Conservation (phyloP, 2,888 invertebrate species). For the Bimastos eiseni region DNA sequence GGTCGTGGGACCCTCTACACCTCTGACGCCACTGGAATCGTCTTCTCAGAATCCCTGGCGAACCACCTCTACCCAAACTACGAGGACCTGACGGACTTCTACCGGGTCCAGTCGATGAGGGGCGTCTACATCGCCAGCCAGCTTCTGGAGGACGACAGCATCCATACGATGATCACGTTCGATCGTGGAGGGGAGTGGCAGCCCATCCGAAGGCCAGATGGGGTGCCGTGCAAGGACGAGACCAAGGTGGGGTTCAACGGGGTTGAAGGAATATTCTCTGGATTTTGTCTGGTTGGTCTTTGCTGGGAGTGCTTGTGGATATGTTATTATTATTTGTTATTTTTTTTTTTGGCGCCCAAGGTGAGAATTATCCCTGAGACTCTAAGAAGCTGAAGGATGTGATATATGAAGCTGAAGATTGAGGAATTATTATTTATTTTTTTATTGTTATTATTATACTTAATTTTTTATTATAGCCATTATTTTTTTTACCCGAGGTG, state of each 20-base stretch:
- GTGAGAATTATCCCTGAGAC: too few species aligned
- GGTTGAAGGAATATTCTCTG: too few species aligned
- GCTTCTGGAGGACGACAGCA: constrained; percentile 54
- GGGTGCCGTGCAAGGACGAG: constrained; percentile 52
- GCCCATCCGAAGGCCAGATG: constrained; percentile 50
- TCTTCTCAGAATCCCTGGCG: constrained; percentile 57
- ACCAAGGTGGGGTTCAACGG: constrained; percentile 48
- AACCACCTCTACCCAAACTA: constrained; percentile 59
- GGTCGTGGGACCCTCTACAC: constrained; percentile 60
- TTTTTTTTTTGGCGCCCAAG: too few species aligned
- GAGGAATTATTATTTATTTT: too few species aligned
- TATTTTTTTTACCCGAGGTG: too few species aligned
- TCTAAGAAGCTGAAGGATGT: too few species aligned
- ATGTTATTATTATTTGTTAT: too few species aligned
- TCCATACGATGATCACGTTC: constrained; percentile 58
- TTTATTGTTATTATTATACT: too few species aligned
- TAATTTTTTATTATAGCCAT: too few species aligned
- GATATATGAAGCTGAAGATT: too few species aligned
- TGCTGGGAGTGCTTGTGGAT: too few species aligned
- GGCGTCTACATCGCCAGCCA: constrained; percentile 60
- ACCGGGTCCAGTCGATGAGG: constrained; percentile 51
- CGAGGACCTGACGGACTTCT: constrained; percentile 58
- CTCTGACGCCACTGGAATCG: constrained; percentile 55
- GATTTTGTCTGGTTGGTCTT: too few species aligned
- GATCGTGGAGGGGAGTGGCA: constrained; percentile 60